A percentile compares a stretch with the other conserved stretches of the same genome.
Evolutionary conservation across 2,797 vertebrate genomes (phyloP).

Genomic region (Anguilla megastoma): DNA sequence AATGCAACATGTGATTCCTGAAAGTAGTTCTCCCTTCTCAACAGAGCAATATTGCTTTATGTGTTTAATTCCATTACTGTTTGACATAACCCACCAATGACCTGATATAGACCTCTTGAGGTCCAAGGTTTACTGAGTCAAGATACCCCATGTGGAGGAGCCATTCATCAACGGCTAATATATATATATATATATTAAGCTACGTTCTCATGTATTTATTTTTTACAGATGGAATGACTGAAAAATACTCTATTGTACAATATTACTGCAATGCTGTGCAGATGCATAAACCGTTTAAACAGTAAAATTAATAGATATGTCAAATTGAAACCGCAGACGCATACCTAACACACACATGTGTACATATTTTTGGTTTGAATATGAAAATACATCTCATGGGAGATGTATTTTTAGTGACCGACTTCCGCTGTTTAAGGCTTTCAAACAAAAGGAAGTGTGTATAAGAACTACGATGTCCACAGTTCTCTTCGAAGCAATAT

Average conservation of each 20-base stretch:
- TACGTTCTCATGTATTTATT: background rate
- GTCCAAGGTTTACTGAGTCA: background rate
- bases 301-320: background rate
- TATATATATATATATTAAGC: background rate
- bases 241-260: background rate
- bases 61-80: background rate
- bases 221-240: background rate
- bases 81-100: background rate
- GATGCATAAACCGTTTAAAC: background rate
- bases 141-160: too few relatives aligned
- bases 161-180: too few relatives aligned
- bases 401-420: background rate
- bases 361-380: background rate
- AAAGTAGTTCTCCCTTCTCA: background rate
- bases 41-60: background rate
- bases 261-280: background rate
- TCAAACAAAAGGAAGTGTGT: background rate
- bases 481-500: constrained; percentile 14
- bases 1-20: background rate
- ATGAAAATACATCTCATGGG: background rate
- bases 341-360: background rate
- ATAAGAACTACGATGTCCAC: constrained; percentile 29
- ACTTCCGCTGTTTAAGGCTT: background rate
- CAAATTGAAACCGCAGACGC: background rate
- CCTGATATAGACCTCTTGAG: background rate